A percentile compares a stretch with the other conserved stretches of the same genome.
phyloP scores from a whole-genome alignment of 2,113 vertebrate species.

The Potamarius usumacintae region DNA sequence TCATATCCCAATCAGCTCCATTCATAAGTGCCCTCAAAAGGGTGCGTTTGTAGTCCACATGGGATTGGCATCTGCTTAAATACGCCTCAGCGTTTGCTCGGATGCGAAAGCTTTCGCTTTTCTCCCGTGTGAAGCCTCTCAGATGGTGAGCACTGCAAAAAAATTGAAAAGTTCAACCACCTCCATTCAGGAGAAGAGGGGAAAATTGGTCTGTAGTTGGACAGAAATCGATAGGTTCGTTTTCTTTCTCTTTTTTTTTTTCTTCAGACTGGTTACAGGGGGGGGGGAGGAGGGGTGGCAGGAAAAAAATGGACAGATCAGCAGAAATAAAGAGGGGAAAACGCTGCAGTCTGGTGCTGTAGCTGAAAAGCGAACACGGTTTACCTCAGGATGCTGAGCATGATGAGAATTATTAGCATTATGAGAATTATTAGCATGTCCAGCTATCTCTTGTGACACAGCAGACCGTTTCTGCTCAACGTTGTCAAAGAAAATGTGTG shows the following conservation, averaged over 20 bases:
- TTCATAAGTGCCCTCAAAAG: neutral
- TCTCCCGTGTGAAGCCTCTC: conserved; percentile 27
- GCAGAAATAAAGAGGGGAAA: neutral
- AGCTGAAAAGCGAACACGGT: neutral
- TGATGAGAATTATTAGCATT: neutral
- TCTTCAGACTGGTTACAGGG: neutral
- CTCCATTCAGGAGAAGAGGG: conserved; percentile 59
- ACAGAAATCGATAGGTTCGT: conserved; percentile 66
- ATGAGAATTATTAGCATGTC: neutral
- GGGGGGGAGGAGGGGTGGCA: neutral
- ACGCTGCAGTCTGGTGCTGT: neutral
- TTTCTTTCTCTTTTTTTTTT: neutral
- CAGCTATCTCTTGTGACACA: neutral
- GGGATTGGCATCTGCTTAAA: neutral
- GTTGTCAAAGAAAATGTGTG: neutral
- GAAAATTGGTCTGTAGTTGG: conserved; percentile 55
- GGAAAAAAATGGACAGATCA: conserved; percentile 9
- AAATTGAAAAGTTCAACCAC: neutral
- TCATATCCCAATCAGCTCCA: neutral
- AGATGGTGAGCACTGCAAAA: conserved; percentile 27
- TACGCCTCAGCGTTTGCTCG: neutral
- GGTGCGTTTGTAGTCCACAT: neutral
- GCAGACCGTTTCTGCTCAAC: neutral
- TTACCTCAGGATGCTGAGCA: neutral
- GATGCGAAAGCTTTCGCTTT: neutral